Base-by-base conservation (phyloP, 30 jellyfish, hydroid and myxozoan species). In the Aurelia aurita region DNA sequence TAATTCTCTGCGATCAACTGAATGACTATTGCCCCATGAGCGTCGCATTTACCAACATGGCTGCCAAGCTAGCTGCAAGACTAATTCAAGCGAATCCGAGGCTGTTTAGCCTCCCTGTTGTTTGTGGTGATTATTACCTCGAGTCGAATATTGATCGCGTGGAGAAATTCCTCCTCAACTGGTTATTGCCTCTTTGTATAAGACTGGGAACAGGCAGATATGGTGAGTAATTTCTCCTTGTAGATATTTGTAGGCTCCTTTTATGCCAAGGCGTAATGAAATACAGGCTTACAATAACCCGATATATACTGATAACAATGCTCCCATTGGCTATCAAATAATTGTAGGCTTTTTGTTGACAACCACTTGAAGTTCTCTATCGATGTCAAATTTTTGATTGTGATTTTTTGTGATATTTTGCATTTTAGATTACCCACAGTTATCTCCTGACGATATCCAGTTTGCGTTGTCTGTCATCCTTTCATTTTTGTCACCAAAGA, bases 181-280 rank as follows among this genome's bases (percentile, higher is more conserved):
- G 99, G 99, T 49, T 94, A n/a, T 45, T 94, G 10, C 99, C 99
- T 13, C 84, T 94, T n/a, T 83, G 97, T 28, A 69, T 94, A 19
- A 66, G 99, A n/a, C 71, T 94, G 88, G 97, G 96, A 23, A 88
- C 99, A 2, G 93, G 97, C 28, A 78, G 99, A 29, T 79, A 67
- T 53, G 99, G 99, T 94, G 39, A 57, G 98, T 59, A 22, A n/a
- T 62, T 45, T 39, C 51, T 39, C 13, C 51, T 39, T 6, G 51
- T 6, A 39, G 51, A 39, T 39, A 39, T 39, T 5, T 39, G 15
- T 39, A 5, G 16, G 0, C 51, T 39, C 13, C 15, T 6, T 39
- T 39, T 0, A 39, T 39, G 15, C n/a, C n/a, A n/a, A n/a, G n/a
- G 46, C 7, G 7, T 34, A 34, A 34, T 34, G 7, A 34, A 34